Evolutionary conservation across 2,113 vertebrate genomes (phyloP).

Genomic region (Delphinus delphis): DNA sequence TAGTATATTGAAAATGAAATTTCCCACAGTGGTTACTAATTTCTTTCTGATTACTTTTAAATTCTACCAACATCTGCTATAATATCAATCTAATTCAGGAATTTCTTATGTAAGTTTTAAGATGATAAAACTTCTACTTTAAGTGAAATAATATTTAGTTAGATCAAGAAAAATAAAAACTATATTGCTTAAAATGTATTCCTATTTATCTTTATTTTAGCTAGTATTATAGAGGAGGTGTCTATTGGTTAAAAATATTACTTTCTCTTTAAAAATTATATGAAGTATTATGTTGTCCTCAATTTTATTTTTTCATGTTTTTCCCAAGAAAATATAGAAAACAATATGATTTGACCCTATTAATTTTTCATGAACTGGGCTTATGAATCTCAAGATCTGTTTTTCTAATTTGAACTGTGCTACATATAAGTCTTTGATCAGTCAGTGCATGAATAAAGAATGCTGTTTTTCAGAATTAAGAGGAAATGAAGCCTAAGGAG

Average conservation of each 20-base stretch:
- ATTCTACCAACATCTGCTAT: not conserved
- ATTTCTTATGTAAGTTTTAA: not conserved
- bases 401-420: slow-evolving; percentile 64
- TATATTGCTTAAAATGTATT: not conserved
- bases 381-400: slow-evolving; percentile 67
- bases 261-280: not conserved
- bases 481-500: slow-evolving; percentile 76
- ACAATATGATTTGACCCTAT: slow-evolving; percentile 58
- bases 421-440: slow-evolving; percentile 82
- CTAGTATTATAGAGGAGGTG: not conserved
- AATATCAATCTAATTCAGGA: not conserved
- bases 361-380: slow-evolving; percentile 71
- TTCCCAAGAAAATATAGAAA: slow-evolving; percentile 55
- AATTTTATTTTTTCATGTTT: slow-evolving; percentile 9
- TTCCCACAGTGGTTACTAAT: not conserved
- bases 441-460: slow-evolving; percentile 78
- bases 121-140: not conserved
- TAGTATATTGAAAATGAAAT: slow-evolving; percentile 26
- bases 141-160: not conserved
- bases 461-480: slow-evolving; percentile 80
- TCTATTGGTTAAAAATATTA: not conserved
- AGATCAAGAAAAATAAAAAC: not conserved
- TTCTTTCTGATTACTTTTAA: not conserved
- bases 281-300: not conserved
- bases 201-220: not conserved